Evolutionary conservation across 1,140 invertebrate species (phyloP).

Genomic region (Nomia melanderi): DNA sequence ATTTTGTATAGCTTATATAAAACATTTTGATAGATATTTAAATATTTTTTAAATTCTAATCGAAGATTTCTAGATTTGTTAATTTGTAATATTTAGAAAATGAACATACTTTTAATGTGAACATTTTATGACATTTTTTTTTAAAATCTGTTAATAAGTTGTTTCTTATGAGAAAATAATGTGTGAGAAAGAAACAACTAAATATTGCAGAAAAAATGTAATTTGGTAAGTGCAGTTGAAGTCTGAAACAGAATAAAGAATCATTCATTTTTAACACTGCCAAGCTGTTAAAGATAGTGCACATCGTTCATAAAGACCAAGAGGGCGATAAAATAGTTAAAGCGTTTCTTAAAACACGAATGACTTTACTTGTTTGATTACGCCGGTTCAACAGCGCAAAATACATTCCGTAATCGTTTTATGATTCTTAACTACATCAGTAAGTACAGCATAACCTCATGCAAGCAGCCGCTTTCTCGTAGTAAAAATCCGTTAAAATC

Average conservation of each 20-base stretch:
- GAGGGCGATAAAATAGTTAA: conserved; percentile 5
- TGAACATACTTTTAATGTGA: no score
- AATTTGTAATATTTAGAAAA: no score
- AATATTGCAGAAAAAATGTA: no score
- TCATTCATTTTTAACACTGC: background rate
- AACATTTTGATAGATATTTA: no score
- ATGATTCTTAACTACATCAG: conserved; percentile 33
- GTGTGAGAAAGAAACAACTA: no score
- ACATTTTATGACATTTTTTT: no score
- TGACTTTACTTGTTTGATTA: conserved; percentile 2
- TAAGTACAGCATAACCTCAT: conserved; percentile 33
- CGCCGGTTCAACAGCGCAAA: background rate
- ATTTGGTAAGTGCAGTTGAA: no score
- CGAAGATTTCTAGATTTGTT: no score
- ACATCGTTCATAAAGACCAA: background rate
- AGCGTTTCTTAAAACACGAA: conserved; percentile 15
- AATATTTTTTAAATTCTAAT: no score
- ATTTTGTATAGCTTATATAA: no score
- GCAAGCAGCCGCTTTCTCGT: conserved; percentile 45
- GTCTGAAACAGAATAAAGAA: background rate
- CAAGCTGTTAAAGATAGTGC: background rate
- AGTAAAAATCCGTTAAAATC: conserved; percentile 71
- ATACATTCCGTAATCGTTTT: conserved; percentile 26
- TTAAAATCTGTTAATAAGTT: no score
- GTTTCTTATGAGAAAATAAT: no score